Conservation (phyloP, 2,797 vertebrate genomes). For the Arrhamphus sclerolepis region DNA sequence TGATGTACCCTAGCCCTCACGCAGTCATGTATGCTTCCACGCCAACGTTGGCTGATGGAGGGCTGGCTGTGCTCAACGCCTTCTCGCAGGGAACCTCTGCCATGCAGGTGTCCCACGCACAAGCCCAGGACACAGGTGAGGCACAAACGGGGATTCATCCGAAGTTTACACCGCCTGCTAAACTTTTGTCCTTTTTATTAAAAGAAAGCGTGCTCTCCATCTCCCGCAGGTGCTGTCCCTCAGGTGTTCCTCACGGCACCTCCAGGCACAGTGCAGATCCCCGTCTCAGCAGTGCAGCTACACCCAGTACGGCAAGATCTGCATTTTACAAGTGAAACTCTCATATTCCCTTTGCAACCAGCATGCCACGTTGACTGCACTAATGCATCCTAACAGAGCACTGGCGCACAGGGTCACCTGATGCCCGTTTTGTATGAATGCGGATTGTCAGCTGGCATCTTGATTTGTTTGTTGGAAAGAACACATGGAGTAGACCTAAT, state of each 20-base stretch:
- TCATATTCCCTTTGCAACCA: constrained; percentile 81
- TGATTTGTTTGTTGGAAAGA: constrained; percentile 17
- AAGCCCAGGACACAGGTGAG: constrained; percentile 92
- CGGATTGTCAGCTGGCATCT: constrained; percentile 20
- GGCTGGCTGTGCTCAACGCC: constrained; percentile 96
- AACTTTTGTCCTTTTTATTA: not conserved
- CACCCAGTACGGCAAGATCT: constrained; percentile 94
- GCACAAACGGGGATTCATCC: not conserved
- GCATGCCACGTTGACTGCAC: constrained; percentile 79
- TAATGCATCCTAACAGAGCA: constrained; percentile 72
- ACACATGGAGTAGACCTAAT: constrained; percentile 29
- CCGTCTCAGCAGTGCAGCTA: constrained; percentile 95
- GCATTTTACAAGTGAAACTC: constrained; percentile 86
- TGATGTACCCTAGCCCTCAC: constrained; percentile 97
- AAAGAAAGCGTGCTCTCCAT: too few species aligned
- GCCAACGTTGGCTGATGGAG: constrained; percentile 88
- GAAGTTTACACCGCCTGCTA: not conserved
- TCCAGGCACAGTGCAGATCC: constrained; percentile 96
- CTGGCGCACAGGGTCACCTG: constrained; percentile 41
- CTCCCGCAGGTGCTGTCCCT: constrained; percentile 80
- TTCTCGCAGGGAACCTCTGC: constrained; percentile 91
- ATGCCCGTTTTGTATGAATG: constrained; percentile 32
- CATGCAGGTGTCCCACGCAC: constrained; percentile 96
- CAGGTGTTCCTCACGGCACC: constrained; percentile 96
- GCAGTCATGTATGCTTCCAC: constrained; percentile 96